phyloP scores from a whole-genome alignment of 2,113 vertebrate genomes.

The Orthonyx spaldingii region DNA sequence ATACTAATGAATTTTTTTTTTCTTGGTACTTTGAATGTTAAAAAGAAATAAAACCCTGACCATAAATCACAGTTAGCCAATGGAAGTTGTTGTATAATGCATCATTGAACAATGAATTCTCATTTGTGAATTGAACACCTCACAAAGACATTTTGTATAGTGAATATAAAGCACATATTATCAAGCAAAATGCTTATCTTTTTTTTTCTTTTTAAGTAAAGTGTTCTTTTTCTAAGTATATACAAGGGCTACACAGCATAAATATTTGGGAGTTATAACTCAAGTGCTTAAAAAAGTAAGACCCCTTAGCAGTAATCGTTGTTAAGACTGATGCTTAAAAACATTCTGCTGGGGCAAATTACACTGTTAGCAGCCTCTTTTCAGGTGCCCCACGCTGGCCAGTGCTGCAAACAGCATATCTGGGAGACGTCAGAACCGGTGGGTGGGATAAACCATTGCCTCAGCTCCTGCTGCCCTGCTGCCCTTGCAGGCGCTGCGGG shows the following conservation, averaged over 20 bases:
- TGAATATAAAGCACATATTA: neutral
- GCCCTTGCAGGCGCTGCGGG: rapidly evolving
- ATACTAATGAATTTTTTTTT: neutral
- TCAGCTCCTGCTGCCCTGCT: neutral
- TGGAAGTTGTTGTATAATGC: neutral
- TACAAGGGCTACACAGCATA: neutral
- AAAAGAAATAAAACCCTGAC: neutral
- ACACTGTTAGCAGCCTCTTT: neutral
- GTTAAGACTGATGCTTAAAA: neutral
- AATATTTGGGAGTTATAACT: neutral
- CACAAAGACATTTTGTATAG: neutral
- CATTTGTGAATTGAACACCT: neutral
- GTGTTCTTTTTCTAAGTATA: neutral
- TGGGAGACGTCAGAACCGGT: neutral
- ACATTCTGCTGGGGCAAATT: neutral
- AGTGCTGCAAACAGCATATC: rapidly evolving
- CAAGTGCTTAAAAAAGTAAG: neutral
- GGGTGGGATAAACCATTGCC: rapidly evolving
- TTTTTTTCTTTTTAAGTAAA: neutral
- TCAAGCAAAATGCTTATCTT: neutral
- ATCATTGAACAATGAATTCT: neutral
- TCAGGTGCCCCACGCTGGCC: rapidly evolving
- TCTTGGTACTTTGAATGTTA: neutral
- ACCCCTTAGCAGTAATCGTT: neutral
- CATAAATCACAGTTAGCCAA: neutral